Conservation (phyloP, 2,888 invertebrate species). For the Psylliodes chrysocephalus region DNA sequence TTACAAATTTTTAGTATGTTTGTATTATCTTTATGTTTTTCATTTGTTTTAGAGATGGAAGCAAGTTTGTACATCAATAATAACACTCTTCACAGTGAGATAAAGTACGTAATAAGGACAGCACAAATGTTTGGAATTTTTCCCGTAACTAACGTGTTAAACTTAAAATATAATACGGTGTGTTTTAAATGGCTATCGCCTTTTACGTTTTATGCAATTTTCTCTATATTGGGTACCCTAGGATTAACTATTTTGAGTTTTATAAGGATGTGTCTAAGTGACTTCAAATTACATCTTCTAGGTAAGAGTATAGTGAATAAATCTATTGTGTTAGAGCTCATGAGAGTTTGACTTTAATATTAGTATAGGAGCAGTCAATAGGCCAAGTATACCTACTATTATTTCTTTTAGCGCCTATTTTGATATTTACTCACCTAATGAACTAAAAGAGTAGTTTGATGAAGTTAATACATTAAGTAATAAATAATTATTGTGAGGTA, state of each 20-base stretch:
- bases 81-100: constrained; percentile 16
- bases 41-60: constrained; percentile 1
- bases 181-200: constrained; percentile 16
- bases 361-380: neutral
- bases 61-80: neutral
- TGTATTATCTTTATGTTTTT: neutral
- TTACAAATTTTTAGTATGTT: too few species aligned
- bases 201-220: constrained; percentile 19
- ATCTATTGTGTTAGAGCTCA: neutral
- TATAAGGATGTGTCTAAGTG: constrained; percentile 4
- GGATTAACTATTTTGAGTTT: constrained; percentile 1
- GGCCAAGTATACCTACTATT: too few species aligned
- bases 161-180: neutral
- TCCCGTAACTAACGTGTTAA: constrained; percentile 14
- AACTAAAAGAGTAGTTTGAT: too few species aligned
- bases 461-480: too few species aligned
- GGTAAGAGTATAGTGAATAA: constrained; percentile 7
- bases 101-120: constrained; percentile 24
- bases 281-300: constrained; percentile 26
- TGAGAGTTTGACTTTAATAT: neutral
- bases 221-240: constrained; percentile 1
- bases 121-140: constrained; percentile 33
- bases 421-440: too few species aligned
- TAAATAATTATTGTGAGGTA: too few species aligned
- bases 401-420: too few species aligned